These are phyloP conservation scores for Hirtodrosophila trivittata DNA, from an alignment of 2,888 invertebrate genomes.

Conservation along the genomic window DNA sequence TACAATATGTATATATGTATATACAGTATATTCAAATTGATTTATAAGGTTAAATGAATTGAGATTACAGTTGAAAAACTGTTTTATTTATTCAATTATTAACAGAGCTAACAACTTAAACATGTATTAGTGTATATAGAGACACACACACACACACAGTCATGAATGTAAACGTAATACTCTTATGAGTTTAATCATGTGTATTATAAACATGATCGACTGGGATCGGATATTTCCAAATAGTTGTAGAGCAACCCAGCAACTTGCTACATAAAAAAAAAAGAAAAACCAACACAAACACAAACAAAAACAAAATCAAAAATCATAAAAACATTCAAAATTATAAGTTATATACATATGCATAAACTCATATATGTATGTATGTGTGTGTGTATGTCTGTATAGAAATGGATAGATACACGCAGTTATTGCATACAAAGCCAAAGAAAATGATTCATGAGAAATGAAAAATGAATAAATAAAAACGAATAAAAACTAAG, in stretches of 20 bases:
- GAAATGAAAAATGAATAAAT: conserved; percentile 39
- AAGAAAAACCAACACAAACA: not conserved
- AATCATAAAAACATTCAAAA: conserved; percentile 4
- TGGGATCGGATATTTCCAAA: conserved; percentile 47
- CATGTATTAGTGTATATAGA: conserved; percentile 2
- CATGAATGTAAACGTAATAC: no score
- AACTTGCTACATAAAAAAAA: conserved; percentile 36
- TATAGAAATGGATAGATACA: not conserved
- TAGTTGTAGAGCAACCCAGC: conserved; percentile 16
- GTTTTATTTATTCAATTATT: conserved; percentile 51
- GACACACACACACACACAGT: conserved; percentile 10
- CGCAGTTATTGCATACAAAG: conserved; percentile 4
- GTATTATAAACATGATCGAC: conserved; percentile 40
- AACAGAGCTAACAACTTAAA: conserved; percentile 38
- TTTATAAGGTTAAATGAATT: no score
- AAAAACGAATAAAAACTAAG: conserved; percentile 33
- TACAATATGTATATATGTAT: no score
- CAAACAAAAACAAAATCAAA: conserved; percentile 3
- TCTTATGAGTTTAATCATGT: conserved; percentile 22
- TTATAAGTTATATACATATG: conserved; percentile 10
- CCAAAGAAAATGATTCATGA: conserved; percentile 36
- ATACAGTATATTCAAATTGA: no score
- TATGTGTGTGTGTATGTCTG: not conserved
- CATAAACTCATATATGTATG: not conserved
- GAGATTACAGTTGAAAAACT: no score